Evolutionary conservation across 2,888 invertebrate species (phyloP), one percentile per base, ranked within the genome.

Genomic region (Plebejus argus): DNA sequence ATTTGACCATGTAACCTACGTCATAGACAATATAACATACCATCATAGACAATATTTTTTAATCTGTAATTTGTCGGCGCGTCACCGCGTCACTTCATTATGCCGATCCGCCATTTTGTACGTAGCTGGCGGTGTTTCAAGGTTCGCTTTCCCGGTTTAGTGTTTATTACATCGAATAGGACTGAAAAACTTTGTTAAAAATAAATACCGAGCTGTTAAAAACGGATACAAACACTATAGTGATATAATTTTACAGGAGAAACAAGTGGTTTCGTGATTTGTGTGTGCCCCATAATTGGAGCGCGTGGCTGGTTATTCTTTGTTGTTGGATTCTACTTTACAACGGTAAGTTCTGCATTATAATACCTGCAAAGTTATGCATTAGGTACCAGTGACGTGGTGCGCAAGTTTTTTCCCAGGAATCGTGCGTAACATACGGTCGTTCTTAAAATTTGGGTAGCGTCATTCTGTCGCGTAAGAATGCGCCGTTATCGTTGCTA

Each of bases 41-140:
- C 0, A 76, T 77, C 78, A 81, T 79, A 80, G 76, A 79, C 20
- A 70, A 74, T n/a, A 74, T 66, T 79, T 82, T 84, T 84, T 82
- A 78, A 81, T 85, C 78, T 82, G 87, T 86, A 86, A 82, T 81
- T 85, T 87, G 86, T 89, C 90, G 89, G 91, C 91, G 91, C 91
- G 90, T 91, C 91, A 91, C 89, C 92, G 93, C 93, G 93, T 93
- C 93, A 92, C 92, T 92, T 91, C 91, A 89, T 91, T 92, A 91
- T 92, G 90, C 90, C 90, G 91, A 92, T 93, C 94, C 94, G 94
- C 94, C 94, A 94, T 94, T 94, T 94, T 94, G 94, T 93, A 93
- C 91, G 93, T 92, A 89, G 93, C 92, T 92, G 93, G 94, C 93
- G 92, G 94, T 92, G 91, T 90, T 90, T 91, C 89, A 88, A 87